Evolutionary conservation across 2,113 vertebrate species (phyloP), one percentile per base, ranked within the genome.

Genomic region (Lagopus leucura): DNA sequence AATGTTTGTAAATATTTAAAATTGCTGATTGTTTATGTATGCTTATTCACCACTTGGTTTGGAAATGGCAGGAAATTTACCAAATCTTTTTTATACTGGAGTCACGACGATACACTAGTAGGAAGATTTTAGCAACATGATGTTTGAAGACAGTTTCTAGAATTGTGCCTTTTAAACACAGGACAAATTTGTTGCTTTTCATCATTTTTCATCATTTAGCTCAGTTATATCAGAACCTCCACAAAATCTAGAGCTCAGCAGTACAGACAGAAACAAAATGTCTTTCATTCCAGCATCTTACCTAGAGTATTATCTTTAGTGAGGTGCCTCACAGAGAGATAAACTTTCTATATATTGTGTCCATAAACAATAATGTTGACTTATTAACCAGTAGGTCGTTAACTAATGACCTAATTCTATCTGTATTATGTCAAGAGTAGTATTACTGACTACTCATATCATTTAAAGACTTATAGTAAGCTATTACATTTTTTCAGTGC

Each of bases 1-100:
- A 57, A 84, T 78, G n/a, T 86, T 90, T 91, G 47, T 72, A 69
- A 91, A 58, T 92, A 19, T 40, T 64, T 89, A 72, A 27, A 65
- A 13, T 93, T 75, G 36, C 43, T 93, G 65, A 71, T 50, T 64
- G 17, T 57, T 90, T 82, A 43, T 54, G 78, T 72, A 30, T 61
- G 75, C 67, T 81, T 90, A 72, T 86, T 83, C 54, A 82, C 9
- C 43, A 58, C 16, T 63, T 67, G 10, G 71, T 38, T 81, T 43
- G 52, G 57, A 88, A 74, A 55, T 28, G 61, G 52, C 21, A 74
- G 21, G 9, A 7, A 84, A 63, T 74, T 92, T 86, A 75, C 72
- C 9, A 38, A 54, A 61, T 67, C 18, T 30, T 24, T 83, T 88
- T 64, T 81, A 30, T 28, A 67, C 11, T 73, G 3, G 40, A 91